Evolutionary conservation across 2,888 invertebrate genomes (phyloP).

Genomic region (Diaprepes abbreviatus): DNA sequence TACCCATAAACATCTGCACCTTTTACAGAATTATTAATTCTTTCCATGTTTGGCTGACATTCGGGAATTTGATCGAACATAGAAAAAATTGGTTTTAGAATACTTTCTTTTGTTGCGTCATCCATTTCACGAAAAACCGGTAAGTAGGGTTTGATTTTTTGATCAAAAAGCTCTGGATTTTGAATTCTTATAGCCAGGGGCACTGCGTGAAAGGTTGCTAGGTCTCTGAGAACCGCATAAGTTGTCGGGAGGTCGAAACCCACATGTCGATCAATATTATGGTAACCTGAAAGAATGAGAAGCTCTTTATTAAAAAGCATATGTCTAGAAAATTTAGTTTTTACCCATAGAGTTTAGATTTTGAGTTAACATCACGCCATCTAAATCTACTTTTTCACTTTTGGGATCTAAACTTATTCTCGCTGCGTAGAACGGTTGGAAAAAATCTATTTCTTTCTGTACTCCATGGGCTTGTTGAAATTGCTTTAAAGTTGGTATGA

Average conservation of each 20-base stretch:
- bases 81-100: neutral
- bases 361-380: conserved; percentile 70
- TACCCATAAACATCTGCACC: neutral
- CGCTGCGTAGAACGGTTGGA: conserved; percentile 56
- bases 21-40: neutral
- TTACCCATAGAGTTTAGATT: conserved; percentile 66
- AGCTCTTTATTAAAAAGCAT: too few species aligned
- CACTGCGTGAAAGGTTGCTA: conserved; percentile 43
- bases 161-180: conserved; percentile 35
- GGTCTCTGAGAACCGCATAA: conserved; percentile 26
- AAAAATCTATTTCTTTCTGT: too few species aligned
- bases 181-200: conserved; percentile 37
- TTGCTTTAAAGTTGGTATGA: too few species aligned
- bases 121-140: neutral
- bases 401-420: conserved; percentile 52
- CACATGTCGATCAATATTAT: conserved; percentile 27
- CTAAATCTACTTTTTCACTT: conserved; percentile 64
- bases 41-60: neutral
- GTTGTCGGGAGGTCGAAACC: conserved; percentile 28
- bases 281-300: conserved; percentile 30
- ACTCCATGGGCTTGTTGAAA: too few species aligned
- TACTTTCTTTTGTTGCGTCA: neutral
- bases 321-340: too few species aligned
- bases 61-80: neutral
- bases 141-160: conserved; percentile 32